Conservation (phyloP, 2,888 invertebrate genomes). For the Blastobasis adustella region DNA sequence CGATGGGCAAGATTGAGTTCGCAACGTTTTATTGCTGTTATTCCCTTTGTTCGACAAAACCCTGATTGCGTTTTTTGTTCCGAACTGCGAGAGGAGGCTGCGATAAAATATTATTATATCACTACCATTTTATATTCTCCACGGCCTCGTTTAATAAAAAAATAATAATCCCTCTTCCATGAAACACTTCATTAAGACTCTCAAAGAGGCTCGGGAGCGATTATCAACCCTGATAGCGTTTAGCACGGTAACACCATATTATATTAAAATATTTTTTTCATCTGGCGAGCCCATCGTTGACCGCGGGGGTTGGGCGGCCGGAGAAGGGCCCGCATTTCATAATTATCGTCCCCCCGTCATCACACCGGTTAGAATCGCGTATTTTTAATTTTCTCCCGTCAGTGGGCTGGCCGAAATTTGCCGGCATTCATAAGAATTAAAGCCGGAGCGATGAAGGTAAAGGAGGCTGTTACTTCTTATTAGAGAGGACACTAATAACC, state of each 20-base stretch:
- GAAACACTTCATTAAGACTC: conserved; percentile 62
- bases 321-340: conserved; percentile 36
- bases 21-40: conserved; percentile 54
- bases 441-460: conserved; percentile 25
- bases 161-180: conserved; percentile 47
- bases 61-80: conserved; percentile 49
- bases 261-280: conserved; percentile 49
- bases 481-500: conserved; percentile 45
- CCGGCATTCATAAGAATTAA: conserved; percentile 41
- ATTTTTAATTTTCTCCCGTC: conserved; percentile 43
- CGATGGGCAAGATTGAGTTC: conserved; percentile 55
- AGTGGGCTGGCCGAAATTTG: conserved; percentile 29
- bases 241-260: conserved; percentile 47
- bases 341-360: conserved; percentile 54
- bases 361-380: conserved; percentile 38
- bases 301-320: conserved; percentile 39
- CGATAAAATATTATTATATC: conserved; percentile 18
- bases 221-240: conserved; percentile 59
- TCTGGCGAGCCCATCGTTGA: conserved; percentile 38
- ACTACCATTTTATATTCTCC: conserved; percentile 3
- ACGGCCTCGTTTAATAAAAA: conserved; percentile 43
- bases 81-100: conserved; percentile 24
- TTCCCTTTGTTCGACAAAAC: conserved; percentile 41
- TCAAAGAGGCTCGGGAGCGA: conserved; percentile 54
- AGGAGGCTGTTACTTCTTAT: conserved; percentile 47